Percentiles rank a stretch among this genome's conserved stretches.
phyloP scores from a whole-genome alignment of 2,888 invertebrate genomes.

The Leucophenga maculata region DNA sequence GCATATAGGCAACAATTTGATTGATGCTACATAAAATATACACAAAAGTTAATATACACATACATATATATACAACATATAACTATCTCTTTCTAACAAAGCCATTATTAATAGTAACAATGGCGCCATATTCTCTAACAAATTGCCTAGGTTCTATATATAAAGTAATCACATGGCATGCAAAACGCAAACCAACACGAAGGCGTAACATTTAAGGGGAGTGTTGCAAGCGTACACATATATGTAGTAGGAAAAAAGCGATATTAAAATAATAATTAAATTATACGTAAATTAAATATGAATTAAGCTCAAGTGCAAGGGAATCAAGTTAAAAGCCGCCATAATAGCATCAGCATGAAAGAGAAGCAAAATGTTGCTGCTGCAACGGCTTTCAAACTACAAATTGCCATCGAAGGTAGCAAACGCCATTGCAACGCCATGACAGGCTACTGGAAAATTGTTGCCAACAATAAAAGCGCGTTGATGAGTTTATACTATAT shows the following conservation, averaged over 20 bases:
- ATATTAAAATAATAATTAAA: slow-evolving; percentile 25
- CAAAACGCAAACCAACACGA: neutral
- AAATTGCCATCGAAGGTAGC: slow-evolving; percentile 23
- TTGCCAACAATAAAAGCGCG: slow-evolving; percentile 7
- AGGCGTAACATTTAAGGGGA: neutral
- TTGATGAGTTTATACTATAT: neutral
- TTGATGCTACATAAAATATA: neutral
- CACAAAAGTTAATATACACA: too few species aligned
- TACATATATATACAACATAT: too few species aligned
- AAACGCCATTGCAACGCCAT: slow-evolving; percentile 26
- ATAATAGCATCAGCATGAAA: slow-evolving; percentile 3
- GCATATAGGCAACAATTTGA: slow-evolving; percentile 7
- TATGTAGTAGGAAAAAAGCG: neutral
- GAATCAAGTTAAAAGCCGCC: slow-evolving; percentile 20
- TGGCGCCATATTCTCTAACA: too few species aligned
- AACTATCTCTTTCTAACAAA: too few species aligned
- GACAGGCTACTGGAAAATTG: neutral
- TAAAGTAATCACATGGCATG: too few species aligned
- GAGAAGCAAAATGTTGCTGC: slow-evolving; percentile 1
- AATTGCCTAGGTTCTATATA: too few species aligned
- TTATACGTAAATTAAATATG: slow-evolving; percentile 23
- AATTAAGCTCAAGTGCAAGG: slow-evolving; percentile 32
- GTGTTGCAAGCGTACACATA: too few species aligned
- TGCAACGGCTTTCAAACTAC: neutral
- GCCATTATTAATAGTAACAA: too few species aligned